Percentiles rank a stretch among this genome's conserved stretches.
phyloP scores from a whole-genome alignment of 2,113 vertebrate species.

The Rhinolophus sinicus region DNA sequence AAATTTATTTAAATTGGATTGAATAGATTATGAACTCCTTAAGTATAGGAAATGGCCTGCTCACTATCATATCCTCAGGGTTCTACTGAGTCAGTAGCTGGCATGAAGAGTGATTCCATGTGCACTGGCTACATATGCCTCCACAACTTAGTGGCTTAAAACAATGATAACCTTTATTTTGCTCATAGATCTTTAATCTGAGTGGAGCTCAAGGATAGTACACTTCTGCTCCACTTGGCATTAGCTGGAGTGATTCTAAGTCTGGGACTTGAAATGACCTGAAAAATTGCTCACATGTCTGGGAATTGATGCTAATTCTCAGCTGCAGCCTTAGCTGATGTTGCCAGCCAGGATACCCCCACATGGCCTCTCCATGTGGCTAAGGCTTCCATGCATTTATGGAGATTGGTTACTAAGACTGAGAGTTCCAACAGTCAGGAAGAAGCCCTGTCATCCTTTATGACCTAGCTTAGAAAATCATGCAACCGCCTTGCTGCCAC shows the following conservation, averaged over 20 bases:
- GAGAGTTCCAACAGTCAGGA: background rate
- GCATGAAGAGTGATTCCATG: background rate
- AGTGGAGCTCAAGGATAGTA: background rate
- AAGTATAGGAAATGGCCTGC: background rate
- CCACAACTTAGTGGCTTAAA: background rate
- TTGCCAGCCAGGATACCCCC: background rate
- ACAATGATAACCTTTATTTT: background rate
- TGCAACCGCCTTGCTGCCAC: too few species aligned
- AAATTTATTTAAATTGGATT: background rate
- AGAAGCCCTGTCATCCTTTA: background rate
- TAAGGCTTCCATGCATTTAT: background rate
- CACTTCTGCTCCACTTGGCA: background rate
- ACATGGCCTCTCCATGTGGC: background rate
- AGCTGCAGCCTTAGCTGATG: background rate
- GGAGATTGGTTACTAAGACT: background rate
- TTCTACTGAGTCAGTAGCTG: background rate
- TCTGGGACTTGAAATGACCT: background rate
- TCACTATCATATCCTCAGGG: accelerated
- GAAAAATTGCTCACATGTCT: background rate
- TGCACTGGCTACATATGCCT: background rate
- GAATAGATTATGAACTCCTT: background rate
- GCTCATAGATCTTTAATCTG: background rate
- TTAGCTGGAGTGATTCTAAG: background rate
- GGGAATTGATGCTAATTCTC: background rate
- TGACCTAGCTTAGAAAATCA: background rate